Evolutionary conservation across 2,888 invertebrate genomes (phyloP), one percentile per base, ranked within the genome.

Genomic region (Cheilosia soror): DNA sequence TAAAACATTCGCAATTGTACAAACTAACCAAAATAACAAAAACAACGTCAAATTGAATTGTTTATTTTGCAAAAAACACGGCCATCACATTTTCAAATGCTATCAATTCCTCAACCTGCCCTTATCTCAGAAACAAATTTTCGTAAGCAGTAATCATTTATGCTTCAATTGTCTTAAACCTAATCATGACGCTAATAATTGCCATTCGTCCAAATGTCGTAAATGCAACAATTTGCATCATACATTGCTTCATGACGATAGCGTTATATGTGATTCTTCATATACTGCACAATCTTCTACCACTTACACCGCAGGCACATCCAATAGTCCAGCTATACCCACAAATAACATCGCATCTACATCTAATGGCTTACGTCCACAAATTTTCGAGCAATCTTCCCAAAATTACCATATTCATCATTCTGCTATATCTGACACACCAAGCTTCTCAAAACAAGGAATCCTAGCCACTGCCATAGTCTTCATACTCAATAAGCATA

Each of bases 191-290:
- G 7, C 44, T 29, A 29, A 63, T 25, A 49, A 33, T 11, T 63
- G 63, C 29, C 31, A 63, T 33, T 7, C 31, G 5, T 20, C 47
- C 2, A 47, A 47, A 62, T 44, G 62, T 20, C 44, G 31, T 15
- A 62, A 31, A 25, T 47, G 40, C 47, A 57, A 69, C 20, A 57
- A 40, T 9, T 6, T 44, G 13, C 44, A 47, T 47, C 69, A 69
- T n/a, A 69, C 55, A 5, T 13, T 69, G 20, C 31, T 69, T 20
- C 69, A 69, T 57, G 57, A 57, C 31, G 25, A 58, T 27, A 71
- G 4, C 33, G 4, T 65, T 11, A 29, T 25, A 7, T 33, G n/a
- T 29, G 7, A 15, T 20, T 33, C n/a, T 27, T 7, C 31, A 11
- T 33, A 27, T 37, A 13, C 37, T 27, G 20, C 51, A 33, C 37